phyloP scores from a whole-genome alignment of 2,113 vertebrate species.

The Myxocyprinus asiaticus region DNA sequence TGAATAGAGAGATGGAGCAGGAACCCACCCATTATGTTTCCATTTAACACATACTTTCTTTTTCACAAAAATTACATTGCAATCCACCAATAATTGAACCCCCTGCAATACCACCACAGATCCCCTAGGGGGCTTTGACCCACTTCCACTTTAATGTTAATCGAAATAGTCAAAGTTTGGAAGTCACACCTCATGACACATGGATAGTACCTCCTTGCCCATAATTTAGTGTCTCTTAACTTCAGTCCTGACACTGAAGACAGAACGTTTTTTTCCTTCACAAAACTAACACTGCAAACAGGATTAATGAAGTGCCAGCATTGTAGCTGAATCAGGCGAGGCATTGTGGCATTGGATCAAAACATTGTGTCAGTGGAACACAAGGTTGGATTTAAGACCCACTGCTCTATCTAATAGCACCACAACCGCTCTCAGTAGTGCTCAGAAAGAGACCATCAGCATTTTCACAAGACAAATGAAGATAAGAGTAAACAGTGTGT shows the following conservation, averaged over 20 bases:
- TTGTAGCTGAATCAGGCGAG: conserved; percentile 13
- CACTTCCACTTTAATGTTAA: background rate
- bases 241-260: background rate
- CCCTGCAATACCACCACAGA: too few species aligned
- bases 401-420: background rate
- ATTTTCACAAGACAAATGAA: conserved; percentile 42
- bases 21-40: too few species aligned
- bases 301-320: conserved; percentile 20
- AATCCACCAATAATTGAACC: too few species aligned
- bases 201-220: background rate
- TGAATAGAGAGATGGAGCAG: too few species aligned
- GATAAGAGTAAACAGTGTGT: background rate
- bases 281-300: background rate
- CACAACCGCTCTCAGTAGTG: conserved; percentile 1
- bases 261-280: conserved; percentile 18
- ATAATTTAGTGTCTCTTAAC: conserved; percentile 16
- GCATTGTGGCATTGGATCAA: background rate
- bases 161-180: background rate
- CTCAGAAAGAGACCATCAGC: conserved; percentile 38
- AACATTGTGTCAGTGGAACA: conserved; percentile 12
- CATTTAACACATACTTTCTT: too few species aligned
- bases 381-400: conserved; percentile 8
- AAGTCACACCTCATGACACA: background rate
- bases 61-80: too few species aligned
- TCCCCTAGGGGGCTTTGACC: background rate